Conservation (phyloP, 2,113 vertebrate species). For the Vireo altiloquus region DNA sequence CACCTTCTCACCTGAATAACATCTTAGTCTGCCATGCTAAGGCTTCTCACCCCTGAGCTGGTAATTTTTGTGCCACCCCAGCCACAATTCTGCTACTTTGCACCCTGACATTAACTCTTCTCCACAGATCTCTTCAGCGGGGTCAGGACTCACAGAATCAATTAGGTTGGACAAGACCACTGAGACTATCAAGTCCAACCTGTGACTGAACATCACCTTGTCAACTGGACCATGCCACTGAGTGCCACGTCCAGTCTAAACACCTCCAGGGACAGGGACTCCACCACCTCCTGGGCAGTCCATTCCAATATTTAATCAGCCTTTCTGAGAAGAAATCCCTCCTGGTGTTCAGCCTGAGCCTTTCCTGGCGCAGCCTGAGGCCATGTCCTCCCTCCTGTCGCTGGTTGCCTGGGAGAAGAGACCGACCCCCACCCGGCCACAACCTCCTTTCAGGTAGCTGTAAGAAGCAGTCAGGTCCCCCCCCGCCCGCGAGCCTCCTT, state of each 20-base stretch:
- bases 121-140: background rate
- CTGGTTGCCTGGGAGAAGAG: background rate
- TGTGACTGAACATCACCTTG: background rate
- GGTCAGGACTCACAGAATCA: background rate
- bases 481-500: too few relatives aligned
- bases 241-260: background rate
- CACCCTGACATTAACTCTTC: background rate
- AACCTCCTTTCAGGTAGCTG: background rate
- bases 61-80: background rate
- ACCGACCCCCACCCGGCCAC: background rate
- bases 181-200: background rate
- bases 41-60: background rate
- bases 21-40: background rate
- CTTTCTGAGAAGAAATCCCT: background rate
- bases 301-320: background rate
- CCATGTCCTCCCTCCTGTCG: background rate
- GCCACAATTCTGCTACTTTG: background rate
- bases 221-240: background rate
- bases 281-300: background rate
- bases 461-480: background rate
- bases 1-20: background rate
- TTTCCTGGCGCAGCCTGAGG: background rate
- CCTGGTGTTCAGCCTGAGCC: background rate
- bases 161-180: background rate
- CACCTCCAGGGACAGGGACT: background rate